phyloP scores from a whole-genome alignment of 2,888 invertebrate species.

The Clivina fossor region DNA sequence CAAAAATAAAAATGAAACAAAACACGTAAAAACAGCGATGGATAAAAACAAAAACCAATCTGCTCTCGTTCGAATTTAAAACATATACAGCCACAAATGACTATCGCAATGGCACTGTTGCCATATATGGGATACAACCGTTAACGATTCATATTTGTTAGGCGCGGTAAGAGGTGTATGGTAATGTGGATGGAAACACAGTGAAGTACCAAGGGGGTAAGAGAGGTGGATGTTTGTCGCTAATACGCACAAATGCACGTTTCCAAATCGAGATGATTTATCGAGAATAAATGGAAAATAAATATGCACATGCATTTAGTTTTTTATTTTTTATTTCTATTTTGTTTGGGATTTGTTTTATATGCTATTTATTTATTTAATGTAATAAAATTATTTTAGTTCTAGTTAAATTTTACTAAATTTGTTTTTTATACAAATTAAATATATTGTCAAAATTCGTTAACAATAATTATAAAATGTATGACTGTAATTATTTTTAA shows the following conservation, averaged over 20 bases:
- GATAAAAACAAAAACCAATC: slow-evolving; percentile 28
- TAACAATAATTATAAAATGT: no score
- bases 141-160: no score
- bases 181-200: slow-evolving; percentile 3
- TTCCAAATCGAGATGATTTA: slow-evolving; percentile 8
- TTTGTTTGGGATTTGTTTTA: no score
- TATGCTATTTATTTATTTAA: no score
- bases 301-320: background rate
- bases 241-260: slow-evolving; percentile 14
- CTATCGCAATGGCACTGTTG: background rate
- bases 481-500: no score
- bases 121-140: slow-evolving; percentile 4
- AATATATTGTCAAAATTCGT: no score
- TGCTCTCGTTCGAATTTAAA: slow-evolving; percentile 27
- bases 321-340: no score
- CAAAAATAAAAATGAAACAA: slow-evolving; percentile 25
- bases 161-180: no score
- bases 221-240: background rate
- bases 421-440: no score
- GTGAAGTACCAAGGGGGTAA: background rate
- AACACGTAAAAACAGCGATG: slow-evolving; percentile 10
- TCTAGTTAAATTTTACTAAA: no score
- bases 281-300: slow-evolving; percentile 6
- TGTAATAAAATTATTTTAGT: no score
- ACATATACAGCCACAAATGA: slow-evolving; percentile 12